Conservation (phyloP, 2,113 vertebrate species). For the Ceuthmochares aereus region DNA sequence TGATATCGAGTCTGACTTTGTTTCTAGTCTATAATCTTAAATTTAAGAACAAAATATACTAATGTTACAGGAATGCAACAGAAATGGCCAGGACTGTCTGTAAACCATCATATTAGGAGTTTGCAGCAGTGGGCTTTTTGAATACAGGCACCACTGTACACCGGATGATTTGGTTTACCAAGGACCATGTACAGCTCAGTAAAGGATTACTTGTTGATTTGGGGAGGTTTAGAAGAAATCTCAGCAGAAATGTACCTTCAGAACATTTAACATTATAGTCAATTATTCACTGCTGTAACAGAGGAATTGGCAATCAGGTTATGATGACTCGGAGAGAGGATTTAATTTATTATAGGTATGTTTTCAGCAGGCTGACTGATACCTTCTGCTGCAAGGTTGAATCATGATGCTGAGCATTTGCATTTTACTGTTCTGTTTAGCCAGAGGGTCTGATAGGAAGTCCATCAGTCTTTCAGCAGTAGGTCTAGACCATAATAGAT, state of each 20-base stretch:
- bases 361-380: not conserved
- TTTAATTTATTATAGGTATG: not conserved
- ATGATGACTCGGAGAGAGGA: not conserved
- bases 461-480: not conserved
- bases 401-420: not conserved
- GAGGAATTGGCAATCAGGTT: not conserved
- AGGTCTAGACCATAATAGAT: not conserved
- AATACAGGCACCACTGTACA: not conserved
- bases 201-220: not conserved
- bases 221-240: not conserved
- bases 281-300: not conserved
- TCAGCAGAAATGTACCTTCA: not conserved
- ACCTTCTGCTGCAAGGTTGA: not conserved
- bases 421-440: accelerated
- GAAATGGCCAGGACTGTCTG: not conserved
- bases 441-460: not conserved
- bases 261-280: not conserved
- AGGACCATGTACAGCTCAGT: not conserved
- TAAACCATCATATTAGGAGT: not conserved
- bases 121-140: not conserved
- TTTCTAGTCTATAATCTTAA: not conserved
- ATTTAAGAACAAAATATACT: not conserved
- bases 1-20: not conserved
- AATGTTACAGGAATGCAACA: not conserved
- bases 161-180: accelerated